Evolutionary conservation across 1,140 invertebrate species (phyloP).

Genomic region (Oedothorax gibbosus): DNA sequence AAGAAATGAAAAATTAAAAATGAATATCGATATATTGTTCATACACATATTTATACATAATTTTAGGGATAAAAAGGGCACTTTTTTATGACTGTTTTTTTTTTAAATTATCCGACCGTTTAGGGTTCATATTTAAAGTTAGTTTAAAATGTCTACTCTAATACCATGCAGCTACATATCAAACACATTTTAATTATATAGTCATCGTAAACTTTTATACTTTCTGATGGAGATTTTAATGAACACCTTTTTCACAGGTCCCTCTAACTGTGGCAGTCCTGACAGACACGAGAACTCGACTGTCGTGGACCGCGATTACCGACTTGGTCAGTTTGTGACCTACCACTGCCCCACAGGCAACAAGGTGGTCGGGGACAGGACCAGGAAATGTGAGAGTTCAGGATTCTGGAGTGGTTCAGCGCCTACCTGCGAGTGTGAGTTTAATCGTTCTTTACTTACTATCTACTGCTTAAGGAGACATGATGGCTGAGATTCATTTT

Average conservation of each 20-base stretch:
- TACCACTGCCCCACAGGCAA: constrained; percentile 87
- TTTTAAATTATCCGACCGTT: no score
- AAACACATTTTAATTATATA: background rate
- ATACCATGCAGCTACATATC: background rate
- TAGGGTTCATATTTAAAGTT: no score
- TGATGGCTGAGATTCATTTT: no score
- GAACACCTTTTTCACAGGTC: constrained; percentile 73
- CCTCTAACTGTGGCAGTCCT: constrained; percentile 85
- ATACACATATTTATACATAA: no score
- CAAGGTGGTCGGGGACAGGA: constrained; percentile 80
- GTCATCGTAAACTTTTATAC: no score
- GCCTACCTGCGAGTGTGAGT: constrained; percentile 88
- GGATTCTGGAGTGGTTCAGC: constrained; percentile 85
- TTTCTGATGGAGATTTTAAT: background rate
- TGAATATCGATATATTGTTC: no score
- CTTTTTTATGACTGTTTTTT: no score
- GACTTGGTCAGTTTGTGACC: constrained; percentile 77
- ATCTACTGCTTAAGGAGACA: no score
- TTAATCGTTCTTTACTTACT: background rate
- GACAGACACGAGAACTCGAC: constrained; percentile 87
- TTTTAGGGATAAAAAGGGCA: no score
- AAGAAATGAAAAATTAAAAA: no score
- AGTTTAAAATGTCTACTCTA: background rate
- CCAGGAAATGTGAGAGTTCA: constrained; percentile 77
- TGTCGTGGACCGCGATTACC: constrained; percentile 78